Evolutionary conservation across 1,140 invertebrate species (phyloP), one percentile per base, ranked within the genome.

Genomic region (Trypoxylus dichotomus): DNA sequence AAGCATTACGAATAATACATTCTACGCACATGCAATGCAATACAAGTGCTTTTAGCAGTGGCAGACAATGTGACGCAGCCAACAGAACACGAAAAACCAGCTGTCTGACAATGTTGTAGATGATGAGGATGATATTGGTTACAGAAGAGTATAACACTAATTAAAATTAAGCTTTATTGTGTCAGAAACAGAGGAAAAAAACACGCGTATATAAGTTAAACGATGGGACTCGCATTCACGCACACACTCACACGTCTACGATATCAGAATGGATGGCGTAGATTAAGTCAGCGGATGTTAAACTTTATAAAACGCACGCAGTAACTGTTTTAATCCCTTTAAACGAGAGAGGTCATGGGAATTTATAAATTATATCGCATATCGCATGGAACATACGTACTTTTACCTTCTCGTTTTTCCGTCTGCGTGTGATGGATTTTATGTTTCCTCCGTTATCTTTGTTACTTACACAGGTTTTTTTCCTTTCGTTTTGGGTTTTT

Each of bases 91-190:
- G 60, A 63, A 63, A 47, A 63, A 63, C 60, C 60, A 63, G 19
- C 60, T 63, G 60, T 63, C 60, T 27, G 60, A 63, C 60, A 13
- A 47, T 47, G 43, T 47, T 47, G 13, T 37, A 37, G 47, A 25
- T 63, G 60, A 63, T 63, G 60, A 63, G 60, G 60, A 63, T 63
- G 60, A 27, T 63, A 63, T 63, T 63, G 60, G 60, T 63, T 63
- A 63, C 60, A 63, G 25, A 63, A 63, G 60, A 63, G 60, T 63
- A 63, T 63, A 63, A 63, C 60, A 63, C 60, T 63, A 63, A 63
- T 63, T 63, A 63, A 63, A 63, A 63, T 63, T 63, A 63, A 63
- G 60, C 60, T 63, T 63, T 63, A 63, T 63, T 63, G 60, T 63
- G 60, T 63, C 60, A 63, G 60, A 63, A 63, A 63, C 60, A 1